Evolutionary conservation across 2,888 invertebrate species (phyloP).

Genomic region (Lasius fuliginosus): DNA sequence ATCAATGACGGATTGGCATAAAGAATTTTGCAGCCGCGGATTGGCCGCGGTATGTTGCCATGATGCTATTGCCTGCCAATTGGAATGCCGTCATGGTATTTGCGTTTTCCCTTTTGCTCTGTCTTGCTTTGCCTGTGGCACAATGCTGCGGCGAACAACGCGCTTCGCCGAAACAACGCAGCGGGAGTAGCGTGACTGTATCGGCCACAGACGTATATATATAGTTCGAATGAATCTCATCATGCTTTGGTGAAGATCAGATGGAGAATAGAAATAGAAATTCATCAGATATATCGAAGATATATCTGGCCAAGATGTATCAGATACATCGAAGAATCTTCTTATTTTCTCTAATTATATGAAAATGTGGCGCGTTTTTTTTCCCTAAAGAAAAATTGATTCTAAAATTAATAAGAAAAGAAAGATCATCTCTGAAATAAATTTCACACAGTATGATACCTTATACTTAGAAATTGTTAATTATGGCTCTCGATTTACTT

Average conservation of each 20-base stretch:
- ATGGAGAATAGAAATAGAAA: neutral
- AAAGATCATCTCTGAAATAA: neutral
- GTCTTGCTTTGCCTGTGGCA: slow-evolving; percentile 9
- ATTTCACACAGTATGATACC: neutral
- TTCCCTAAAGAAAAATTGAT: neutral
- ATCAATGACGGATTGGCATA: slow-evolving; percentile 75
- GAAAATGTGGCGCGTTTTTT: neutral
- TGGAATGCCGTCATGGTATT: slow-evolving; percentile 53
- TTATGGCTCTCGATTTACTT: slow-evolving; percentile 10
- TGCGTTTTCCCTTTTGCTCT: slow-evolving; percentile 42
- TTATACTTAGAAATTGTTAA: neutral
- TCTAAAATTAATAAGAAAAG: neutral
- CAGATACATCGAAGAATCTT: neutral
- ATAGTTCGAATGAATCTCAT: neutral
- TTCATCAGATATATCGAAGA: neutral
- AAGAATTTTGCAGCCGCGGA: slow-evolving; percentile 67
- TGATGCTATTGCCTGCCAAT: slow-evolving; percentile 68
- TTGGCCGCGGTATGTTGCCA: slow-evolving; percentile 71
- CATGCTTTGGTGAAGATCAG: neutral
- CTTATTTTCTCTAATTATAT: neutral
- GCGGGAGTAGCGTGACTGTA: slow-evolving; percentile 19
- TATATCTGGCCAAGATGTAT: neutral
- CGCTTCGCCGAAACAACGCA: slow-evolving; percentile 25
- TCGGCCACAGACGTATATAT: neutral
- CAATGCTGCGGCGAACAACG: slow-evolving; percentile 18